Evolutionary conservation across 2,888 invertebrate species (phyloP), one percentile per base, ranked within the genome.

Genomic region (Rotaria socialis): DNA sequence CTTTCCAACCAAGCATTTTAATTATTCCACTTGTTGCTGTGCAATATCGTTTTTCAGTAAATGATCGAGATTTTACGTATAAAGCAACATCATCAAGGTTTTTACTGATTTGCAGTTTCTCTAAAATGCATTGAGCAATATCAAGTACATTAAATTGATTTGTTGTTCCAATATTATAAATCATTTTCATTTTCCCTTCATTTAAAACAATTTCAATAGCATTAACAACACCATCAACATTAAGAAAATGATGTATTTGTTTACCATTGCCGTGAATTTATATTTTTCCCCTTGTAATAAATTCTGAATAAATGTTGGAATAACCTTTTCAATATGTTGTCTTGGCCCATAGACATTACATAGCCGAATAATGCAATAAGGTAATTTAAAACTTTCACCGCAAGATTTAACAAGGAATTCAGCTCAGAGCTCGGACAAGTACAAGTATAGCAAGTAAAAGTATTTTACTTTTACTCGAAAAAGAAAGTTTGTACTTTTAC

Each of bases 111-210:
- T 56, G 27, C 84, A 86, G 56, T 56, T 88, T 88, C 86, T 89
- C 56, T 19, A 86, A 75, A 7, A 58, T 27, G 86, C 91, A 90
- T 84, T 89, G 88, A 47, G 90, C 91, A 85, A 91, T 87, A 35
- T 91, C 89, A 11, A 90, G 85, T 75, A 91, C 90, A 74, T 89
- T 89, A 87, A 90, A 89, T 86, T 90, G 90, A 86, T 86, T 86
- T 41, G 88, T 87, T 41, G 87, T 86, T 14, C 89, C 89, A 27
- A 89, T 88, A 87, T 89, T 89, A 87, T 89, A 89, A 27, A 88
- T 87, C 86, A 88, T 87, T 10, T 89, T 89, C 4, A 89, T 87
- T 43, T 86, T 86, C 22, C 91, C 91, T 24, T 88, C 87, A 80
- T 90, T 89, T 14, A 89, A 86, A 19, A 89, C 85, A 4, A 85